Evolutionary conservation across 2,888 invertebrate genomes (phyloP), one percentile per base, ranked within the genome.

Genomic region (Acanthoscelides obtectus): DNA sequence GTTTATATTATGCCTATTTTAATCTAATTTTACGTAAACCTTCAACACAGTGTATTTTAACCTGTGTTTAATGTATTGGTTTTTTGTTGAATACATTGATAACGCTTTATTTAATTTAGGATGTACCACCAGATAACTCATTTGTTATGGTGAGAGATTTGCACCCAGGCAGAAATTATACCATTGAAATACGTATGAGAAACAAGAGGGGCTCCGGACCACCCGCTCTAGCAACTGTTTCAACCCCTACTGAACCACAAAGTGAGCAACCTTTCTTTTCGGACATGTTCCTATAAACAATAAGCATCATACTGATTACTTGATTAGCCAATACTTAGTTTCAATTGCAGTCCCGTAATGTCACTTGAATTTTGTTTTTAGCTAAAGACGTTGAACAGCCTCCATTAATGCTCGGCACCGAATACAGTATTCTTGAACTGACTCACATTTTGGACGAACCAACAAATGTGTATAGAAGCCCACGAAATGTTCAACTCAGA

Each of bases 131-230:
- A 2, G 91, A 91, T 78, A 89, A 88, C 1, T 85, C 89, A 72
- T 92, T 91, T 84, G 93, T 93, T 84, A 92, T 94, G 89, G 92
- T 94, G 79, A 91, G 91, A 86, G 91, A 93, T 81, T 86, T 96
- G 75, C 86, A 88, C 69, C 90, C 94, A 0, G 88, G 89, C 22
- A 89, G 90, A 22, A 92, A 92, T 80, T 96, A 95, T 82, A 90
- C 90, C 5, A 88, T 96, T n/a, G 90, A 91, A 19, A 89, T 96
- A 22, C 89, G 92, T 1, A 94, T 95, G 91, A 88, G 92, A 76
- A 96, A 96, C 81, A 89, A 89, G 0, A 90, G 91, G 27, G 96
- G 96, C 1, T 91, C 92, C 79, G 95, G 96, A 1, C 95, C 95
- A 0, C 85, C 89, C 4, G 90, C 91, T 0, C 86, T 86, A 70